Base-by-base conservation (phyloP, 2,797 vertebrate genomes). In the Notamacropus eugenii region DNA sequence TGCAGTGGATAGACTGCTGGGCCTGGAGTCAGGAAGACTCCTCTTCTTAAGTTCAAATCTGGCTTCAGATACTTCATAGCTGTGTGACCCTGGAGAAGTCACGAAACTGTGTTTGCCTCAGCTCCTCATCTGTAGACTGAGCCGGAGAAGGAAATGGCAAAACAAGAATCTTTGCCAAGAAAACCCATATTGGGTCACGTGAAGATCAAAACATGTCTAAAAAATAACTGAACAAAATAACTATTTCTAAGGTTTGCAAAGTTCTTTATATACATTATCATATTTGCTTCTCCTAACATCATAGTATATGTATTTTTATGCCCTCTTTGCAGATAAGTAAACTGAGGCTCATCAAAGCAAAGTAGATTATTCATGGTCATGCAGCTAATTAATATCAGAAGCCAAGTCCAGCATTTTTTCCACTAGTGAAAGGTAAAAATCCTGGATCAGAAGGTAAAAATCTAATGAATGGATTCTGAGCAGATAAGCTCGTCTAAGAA, bases 401-500 rank as follows among this genome's bases (percentile, higher is more conserved):
- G 46, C 27, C 50, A 90, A 54, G 90, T 31, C 50, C 90, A 50
- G 16, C 3, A 54, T 90, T 90, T 50, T 90, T 90, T 90, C 50
- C 27, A 52, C 46, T 90, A 54, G 24, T 13, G 67, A 40, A 82
- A 82, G 67, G n/a, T 40, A 40, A 40, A 82, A n/a, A n/a, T 74
- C 62, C 14, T 74, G 28, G 16, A 2, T 74, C 34, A 74, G 87
- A 55, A 95, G 87, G 87, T 56, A 55, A 90, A 50, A 31, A 31
- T 90, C 94, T 93, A n/a, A 56, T 90, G 91, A 62, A 31, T 29
- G 62, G 93, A 93, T 40, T 1, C 16, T 14, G 31, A 56, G 94
- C 90, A 90, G n/a, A 90, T 27, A 62, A 54, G 55, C 95, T 95
- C 56, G n/a, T 58, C 57, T 62, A 62, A 22, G n/a, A 40, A 74